Evolutionary conservation across 1,140 invertebrate species (phyloP).

Genomic region (Tetragonula clypearis): DNA sequence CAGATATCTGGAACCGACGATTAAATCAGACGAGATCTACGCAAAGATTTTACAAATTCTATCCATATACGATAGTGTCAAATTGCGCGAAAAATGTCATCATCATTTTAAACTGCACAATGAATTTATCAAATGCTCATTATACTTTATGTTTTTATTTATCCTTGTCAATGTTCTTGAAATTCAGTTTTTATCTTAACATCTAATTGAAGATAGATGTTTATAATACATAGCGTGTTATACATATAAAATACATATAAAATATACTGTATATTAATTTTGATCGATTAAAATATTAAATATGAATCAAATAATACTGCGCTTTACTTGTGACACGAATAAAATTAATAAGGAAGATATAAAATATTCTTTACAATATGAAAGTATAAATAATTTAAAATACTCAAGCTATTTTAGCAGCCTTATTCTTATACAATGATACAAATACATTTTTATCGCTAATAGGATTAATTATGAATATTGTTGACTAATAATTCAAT

Average conservation of each 20-base stretch:
- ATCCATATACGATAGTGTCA: background rate
- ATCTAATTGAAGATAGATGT: background rate
- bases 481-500: background rate
- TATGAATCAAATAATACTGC: background rate
- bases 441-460: background rate
- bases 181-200: too few species aligned
- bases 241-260: background rate
- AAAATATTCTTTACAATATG: background rate
- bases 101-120: background rate
- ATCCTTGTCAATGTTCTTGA: too few species aligned
- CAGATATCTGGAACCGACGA: background rate
- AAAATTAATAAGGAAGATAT: background rate
- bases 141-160: too few species aligned
- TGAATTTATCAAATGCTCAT: background rate
- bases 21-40: background rate
- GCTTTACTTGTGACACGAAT: background rate
- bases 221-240: background rate
- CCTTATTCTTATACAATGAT: background rate
- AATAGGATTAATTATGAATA: background rate
- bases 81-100: background rate
- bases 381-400: background rate
- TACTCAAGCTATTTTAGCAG: background rate
- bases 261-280: background rate
- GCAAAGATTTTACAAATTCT: background rate
- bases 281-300: background rate